Evolutionary conservation across 2,113 vertebrate species (phyloP).

Genomic region (Oxyura jamaicensis): DNA sequence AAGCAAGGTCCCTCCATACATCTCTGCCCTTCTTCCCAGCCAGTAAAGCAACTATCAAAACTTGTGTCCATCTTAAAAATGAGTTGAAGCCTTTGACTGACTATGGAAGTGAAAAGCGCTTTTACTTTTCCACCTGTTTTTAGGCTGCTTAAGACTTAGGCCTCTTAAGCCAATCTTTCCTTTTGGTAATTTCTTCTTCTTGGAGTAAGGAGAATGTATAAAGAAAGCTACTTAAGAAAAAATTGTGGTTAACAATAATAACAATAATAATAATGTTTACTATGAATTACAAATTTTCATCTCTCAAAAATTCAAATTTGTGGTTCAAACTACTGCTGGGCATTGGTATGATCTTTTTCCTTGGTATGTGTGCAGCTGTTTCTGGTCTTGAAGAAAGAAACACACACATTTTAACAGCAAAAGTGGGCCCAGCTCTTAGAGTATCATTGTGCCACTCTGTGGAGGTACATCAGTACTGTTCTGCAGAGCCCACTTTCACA

Average conservation of each 20-base stretch:
- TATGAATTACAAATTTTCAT: background rate
- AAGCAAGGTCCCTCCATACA: background rate
- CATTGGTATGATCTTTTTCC: background rate
- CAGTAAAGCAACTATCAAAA: background rate
- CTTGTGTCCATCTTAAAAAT: background rate
- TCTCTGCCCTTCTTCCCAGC: background rate
- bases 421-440: background rate
- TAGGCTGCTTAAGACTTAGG: background rate
- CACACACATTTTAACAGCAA: background rate
- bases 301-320: background rate
- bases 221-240: background rate
- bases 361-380: background rate
- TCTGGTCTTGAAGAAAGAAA: background rate
- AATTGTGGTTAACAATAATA: background rate
- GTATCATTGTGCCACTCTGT: background rate
- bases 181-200: background rate
- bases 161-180: rapidly evolving
- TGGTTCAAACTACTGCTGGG: background rate
- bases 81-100: background rate
- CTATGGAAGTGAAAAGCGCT: background rate
- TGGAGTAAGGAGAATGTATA: background rate
- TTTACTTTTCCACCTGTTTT: background rate
- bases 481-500: background rate
- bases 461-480: background rate
- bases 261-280: background rate